Percentiles rank a stretch among this genome's conserved stretches.
Evolutionary conservation across 2,113 vertebrate species (phyloP).

Genomic region (Ailurus styani): DNA sequence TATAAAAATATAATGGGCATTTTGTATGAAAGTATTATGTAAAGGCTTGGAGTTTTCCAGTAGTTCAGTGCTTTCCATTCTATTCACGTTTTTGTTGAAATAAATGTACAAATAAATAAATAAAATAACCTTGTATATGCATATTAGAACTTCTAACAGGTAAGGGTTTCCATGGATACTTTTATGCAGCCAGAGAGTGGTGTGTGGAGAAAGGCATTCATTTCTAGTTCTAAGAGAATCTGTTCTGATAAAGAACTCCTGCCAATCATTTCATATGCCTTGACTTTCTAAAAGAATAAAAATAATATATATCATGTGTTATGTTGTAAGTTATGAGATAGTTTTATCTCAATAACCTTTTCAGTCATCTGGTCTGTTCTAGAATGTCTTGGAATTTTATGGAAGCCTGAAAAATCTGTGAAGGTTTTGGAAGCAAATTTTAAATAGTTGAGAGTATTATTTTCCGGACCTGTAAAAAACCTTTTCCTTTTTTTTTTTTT

Average conservation of each 20-base stretch:
- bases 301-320: not conserved
- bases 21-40: not conserved
- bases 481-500: not conserved
- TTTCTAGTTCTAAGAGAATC: conserved; percentile 68
- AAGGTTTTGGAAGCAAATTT: not conserved
- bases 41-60: conserved; percentile 4
- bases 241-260: conserved; percentile 70
- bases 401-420: conserved; percentile 5
- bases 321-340: not conserved
- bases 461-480: not conserved
- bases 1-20: not conserved
- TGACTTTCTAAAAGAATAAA: conserved; percentile 30
- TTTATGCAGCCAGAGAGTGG: conserved; percentile 66
- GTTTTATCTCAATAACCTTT: not conserved
- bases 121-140: conserved; percentile 65
- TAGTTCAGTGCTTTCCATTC: conserved; percentile 41
- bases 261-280: conserved; percentile 52
- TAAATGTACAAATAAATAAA: conserved; percentile 18
- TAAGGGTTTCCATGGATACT: conserved; percentile 84
- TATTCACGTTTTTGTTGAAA: conserved; percentile 57
- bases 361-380: not conserved
- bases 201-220: conserved; percentile 50
- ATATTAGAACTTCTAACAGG: conserved; percentile 71
- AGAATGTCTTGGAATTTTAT: conserved; percentile 15
- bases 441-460: not conserved